Evolutionary conservation across 2,797 vertebrate species (phyloP), one percentile per base, ranked within the genome.

Genomic region (Protonibea diacanthus): DNA sequence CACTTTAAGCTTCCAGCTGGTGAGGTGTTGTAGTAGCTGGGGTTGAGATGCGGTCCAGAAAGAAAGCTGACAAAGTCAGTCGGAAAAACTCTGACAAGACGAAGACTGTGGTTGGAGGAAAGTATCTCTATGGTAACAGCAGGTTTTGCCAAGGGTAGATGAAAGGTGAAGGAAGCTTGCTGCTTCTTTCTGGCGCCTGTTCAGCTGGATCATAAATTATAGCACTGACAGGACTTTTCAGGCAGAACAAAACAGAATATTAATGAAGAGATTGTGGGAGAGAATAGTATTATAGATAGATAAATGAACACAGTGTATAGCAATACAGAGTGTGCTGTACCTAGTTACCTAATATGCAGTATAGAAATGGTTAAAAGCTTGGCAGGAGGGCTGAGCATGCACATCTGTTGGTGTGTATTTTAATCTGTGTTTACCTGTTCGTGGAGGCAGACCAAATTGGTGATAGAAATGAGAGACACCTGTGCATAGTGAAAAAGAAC

Each of bases 91-190:
- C 69, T 66, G 81, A 87, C 82, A 91, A 85, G 80, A 86, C 84
- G 76, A 75, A 78, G 81, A 73, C 65, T 81, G 87, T 84, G 77
- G 90, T 86, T 92, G 93, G 88, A 89, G 81, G 89, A 86, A 91
- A 83, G 85, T 87, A 95, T 95, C 92, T 89, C 93, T 95, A 95
- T 95, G 94, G 94, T 93, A 96, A 96, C 95, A 89, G 92, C 78
- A 90, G 86, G 84, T 85, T 89, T 65, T 84, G 48, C 72, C 69
- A 78, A 85, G 80, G 78, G 73, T 80, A 87, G 85, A 80, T 68
- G 74, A 86, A 84, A 89, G 87, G 88, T 82, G 86, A 88, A 80
- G 69, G 70, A 79, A 89, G 84, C 88, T 76, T 68, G 76, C 66
- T 75, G 84, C 56, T 82, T 80, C 56, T 68, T 64, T 73, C 70